Conservation (phyloP, 2,888 invertebrate genomes). For the Mylabris sibirica region DNA sequence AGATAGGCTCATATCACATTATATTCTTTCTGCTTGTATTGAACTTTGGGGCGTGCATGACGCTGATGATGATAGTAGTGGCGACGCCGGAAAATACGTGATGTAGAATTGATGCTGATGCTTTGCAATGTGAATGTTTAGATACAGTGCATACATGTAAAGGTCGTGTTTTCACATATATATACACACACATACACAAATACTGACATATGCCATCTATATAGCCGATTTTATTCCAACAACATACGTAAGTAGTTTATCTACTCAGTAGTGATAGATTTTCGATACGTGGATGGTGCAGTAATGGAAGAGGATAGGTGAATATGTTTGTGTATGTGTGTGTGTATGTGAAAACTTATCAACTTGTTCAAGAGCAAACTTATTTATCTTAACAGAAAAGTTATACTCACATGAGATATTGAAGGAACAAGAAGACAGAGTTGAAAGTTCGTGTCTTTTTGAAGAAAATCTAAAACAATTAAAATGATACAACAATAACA, state of each 20-base stretch:
- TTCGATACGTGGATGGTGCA: neutral
- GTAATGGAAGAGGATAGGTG: neutral
- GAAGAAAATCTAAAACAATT: neutral
- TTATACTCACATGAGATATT: neutral
- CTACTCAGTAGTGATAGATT: neutral
- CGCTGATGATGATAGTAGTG: constrained; percentile 1
- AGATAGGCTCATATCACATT: constrained; percentile 30
- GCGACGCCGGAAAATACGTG: constrained; percentile 31
- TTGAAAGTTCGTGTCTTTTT: neutral
- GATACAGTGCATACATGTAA: constrained; percentile 12
- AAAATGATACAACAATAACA: neutral
- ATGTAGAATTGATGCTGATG: constrained; percentile 26
- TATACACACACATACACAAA: constrained; percentile 21
- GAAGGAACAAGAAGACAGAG: neutral
- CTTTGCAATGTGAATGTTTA: neutral
- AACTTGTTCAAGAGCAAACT: neutral
- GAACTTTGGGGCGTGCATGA: neutral
- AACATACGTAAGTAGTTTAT: constrained; percentile 34
- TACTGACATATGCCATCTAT: constrained; percentile 27
- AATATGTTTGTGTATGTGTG: neutral
- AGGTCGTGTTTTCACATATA: constrained; percentile 23
- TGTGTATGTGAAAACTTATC: neutral
- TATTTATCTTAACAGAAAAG: neutral
- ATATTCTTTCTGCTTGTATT: constrained; percentile 24
- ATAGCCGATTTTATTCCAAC: constrained; percentile 31